These are phyloP conservation scores for Rhineura floridana DNA, from an alignment of 2,113 vertebrate species.

Conservation along the genomic window DNA sequence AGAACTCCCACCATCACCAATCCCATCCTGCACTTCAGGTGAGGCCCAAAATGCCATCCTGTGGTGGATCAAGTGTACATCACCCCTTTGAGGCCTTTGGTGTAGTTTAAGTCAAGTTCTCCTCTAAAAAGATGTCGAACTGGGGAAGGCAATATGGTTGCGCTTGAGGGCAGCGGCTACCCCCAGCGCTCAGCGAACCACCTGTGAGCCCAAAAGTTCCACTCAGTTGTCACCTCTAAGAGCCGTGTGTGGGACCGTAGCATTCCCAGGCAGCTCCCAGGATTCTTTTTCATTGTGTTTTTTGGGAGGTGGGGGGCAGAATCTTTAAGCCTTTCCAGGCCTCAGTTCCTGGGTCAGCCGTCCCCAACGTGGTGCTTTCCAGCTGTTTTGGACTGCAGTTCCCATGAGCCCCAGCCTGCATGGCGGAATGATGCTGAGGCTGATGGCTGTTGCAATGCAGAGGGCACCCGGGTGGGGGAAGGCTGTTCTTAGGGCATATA, in stretches of 20 bases:
- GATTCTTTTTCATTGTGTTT: not conserved
- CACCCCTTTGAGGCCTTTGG: not conserved
- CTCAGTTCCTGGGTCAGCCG: not conserved
- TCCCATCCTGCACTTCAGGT: conserved; percentile 93
- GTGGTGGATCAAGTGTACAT: not conserved
- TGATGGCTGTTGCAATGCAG: too few species aligned
- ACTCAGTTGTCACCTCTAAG: too few species aligned
- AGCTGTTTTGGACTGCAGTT: too few species aligned
- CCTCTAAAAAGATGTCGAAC: not conserved
- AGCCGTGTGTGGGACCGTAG: too few species aligned
- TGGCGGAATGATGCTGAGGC: too few species aligned
- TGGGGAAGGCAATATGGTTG: not conserved
- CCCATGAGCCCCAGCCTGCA: too few species aligned
- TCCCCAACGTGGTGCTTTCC: too few species aligned
- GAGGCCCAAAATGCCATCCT: fast-evolving
- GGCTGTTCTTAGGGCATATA: not conserved
- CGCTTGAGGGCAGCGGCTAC: not conserved
- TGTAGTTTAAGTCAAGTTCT: not conserved
- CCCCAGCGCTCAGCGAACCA: too few species aligned
- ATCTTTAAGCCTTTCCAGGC: too few species aligned
- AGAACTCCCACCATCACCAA: conserved; percentile 89
- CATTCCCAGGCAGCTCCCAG: not conserved
- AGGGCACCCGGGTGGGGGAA: too few species aligned
- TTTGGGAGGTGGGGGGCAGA: not conserved
- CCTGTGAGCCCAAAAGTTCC: too few species aligned